Base-by-base conservation (phyloP, 2,113 vertebrate species). In the Heterotis niloticus region DNA sequence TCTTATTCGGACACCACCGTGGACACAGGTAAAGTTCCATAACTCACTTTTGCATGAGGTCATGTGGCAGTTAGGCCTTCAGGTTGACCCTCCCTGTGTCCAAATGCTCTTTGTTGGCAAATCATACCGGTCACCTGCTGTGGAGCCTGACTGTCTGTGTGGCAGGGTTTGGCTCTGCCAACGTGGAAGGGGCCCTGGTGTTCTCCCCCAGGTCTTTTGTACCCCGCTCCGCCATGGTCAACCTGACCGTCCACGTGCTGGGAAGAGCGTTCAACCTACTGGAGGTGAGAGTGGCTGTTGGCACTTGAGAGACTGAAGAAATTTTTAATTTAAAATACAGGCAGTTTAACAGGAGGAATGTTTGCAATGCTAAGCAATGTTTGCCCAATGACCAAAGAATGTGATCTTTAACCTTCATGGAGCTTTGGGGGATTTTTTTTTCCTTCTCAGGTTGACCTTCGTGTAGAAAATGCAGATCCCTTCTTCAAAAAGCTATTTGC, bases 121-220 rank as follows among this genome's bases (percentile, higher is more conserved):
- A 54, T 0, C n/a, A 73, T 20, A 57, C 24, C 23, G 4, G 14
- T 10, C 5, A 14, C 5, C 5, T 5, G 5, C 54, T 17, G 10
- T 1, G 69, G 18, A 34, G 52, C 13, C 18, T 34, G 1, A 24
- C 82, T 62, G 28, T 83, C 0, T 85, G 29, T 84, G 0, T 86
- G 90, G 82, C 83, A 94, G 95, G 86, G 12, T 60, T 87, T 56
- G 91, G 91, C 75, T 88, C 92, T 56, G 87, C 88, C 85, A 98
- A 95, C 85, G 12, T 93, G 65, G 95, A 96, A 83, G 89, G 90
- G 44, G 89, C 89, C 23, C 65, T 95, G 75, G 86, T 96, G 87
- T 97, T 96, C 88, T 94, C 94, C 26, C 92, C 94, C 18, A 82
- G 88, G 69, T 96, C 95, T 17, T 96, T 95, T 84, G 83, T 98